Conservation (phyloP, 2,797 vertebrate species). For the Astyanax mexicanus region DNA sequence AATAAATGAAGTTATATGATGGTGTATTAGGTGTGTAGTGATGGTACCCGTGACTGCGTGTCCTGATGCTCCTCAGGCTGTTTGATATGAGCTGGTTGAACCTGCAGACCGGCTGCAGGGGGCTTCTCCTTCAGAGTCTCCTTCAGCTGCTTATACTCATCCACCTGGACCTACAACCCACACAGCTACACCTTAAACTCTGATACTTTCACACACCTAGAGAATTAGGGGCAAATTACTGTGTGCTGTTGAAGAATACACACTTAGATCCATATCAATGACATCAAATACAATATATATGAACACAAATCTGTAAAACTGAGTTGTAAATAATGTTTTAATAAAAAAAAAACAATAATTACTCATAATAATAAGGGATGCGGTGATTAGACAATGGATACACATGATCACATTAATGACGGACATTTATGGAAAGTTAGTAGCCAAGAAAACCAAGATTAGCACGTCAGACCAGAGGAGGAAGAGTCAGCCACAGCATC, state of each 20-base stretch:
- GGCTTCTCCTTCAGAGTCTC: conserved; percentile 81
- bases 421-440: background rate
- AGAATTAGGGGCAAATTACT: too few species aligned
- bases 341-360: too few species aligned
- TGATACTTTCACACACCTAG: background rate
- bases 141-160: conserved; percentile 91
- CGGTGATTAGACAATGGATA: background rate
- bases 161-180: conserved; percentile 86
- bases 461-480: background rate
- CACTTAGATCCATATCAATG: too few species aligned
- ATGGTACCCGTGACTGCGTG: conserved; percentile 28
- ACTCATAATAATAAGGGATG: too few species aligned
- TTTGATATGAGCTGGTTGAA: conserved; percentile 49
- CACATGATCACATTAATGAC: background rate
- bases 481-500: background rate
- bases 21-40: conserved; percentile 1
- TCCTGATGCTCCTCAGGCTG: conserved; percentile 38
- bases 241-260: too few species aligned
- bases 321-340: too few species aligned
- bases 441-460: too few species aligned
- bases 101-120: conserved; percentile 31
- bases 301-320: too few species aligned
- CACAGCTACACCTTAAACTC: background rate
- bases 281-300: too few species aligned
- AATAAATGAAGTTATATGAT: too few species aligned